Conservation (phyloP, 2,888 invertebrate genomes). For the Leptura quadrifasciata region DNA sequence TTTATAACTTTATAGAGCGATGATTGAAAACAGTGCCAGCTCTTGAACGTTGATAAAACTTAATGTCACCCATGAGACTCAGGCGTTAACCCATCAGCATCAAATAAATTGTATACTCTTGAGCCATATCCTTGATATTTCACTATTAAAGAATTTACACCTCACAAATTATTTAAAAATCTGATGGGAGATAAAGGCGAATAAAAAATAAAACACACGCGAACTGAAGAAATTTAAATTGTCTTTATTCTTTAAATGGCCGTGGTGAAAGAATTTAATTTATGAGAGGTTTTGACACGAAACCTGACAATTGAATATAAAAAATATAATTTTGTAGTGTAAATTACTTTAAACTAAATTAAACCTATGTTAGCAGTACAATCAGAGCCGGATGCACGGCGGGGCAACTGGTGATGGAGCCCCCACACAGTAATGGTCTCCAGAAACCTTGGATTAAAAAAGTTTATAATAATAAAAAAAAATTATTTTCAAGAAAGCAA, state of each 20-base stretch:
- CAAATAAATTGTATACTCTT: constrained; percentile 45
- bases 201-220: constrained; percentile 2
- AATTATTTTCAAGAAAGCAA: no score
- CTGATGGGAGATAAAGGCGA: constrained; percentile 13
- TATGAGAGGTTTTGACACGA: neutral
- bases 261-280: neutral
- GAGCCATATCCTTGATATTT: constrained; percentile 30
- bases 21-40: constrained; percentile 55
- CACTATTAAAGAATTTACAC: constrained; percentile 54
- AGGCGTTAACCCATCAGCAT: constrained; percentile 20
- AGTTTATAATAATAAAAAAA: no score
- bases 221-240: constrained; percentile 12
- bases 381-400: no score
- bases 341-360: no score
- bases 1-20: constrained; percentile 56
- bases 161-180: constrained; percentile 52
- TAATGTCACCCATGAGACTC: constrained; percentile 58
- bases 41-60: constrained; percentile 53
- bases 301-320: neutral
- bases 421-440: no score
- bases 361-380: no score
- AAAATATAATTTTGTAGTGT: neutral
- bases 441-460: no score
- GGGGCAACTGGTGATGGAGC: no score
- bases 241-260: neutral